Base-by-base conservation (phyloP, 2,888 invertebrate genomes). In the Pristionchus japonicus region DNA sequence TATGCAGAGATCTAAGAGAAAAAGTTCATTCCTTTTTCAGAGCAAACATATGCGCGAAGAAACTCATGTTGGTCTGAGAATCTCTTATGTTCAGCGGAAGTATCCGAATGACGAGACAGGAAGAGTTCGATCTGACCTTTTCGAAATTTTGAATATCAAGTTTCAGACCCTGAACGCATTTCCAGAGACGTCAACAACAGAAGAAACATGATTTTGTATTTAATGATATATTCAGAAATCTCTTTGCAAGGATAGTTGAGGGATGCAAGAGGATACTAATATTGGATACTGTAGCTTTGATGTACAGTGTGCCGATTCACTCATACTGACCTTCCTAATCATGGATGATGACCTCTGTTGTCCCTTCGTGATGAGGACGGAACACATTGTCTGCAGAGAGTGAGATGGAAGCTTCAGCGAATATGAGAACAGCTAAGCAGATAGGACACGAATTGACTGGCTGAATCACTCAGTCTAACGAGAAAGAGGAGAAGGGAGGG, bases 401-500 rank as follows among this genome's bases (percentile, higher is more conserved):
- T 27, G 40, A 13, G 70, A 74, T 13, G 17, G 74, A 11, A 20
- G 40, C 37, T 37, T 40, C 23, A 40, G 74, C 67, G 67, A 57
- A 57, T 57, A 67, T 31, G 64, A 31, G 64, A 67, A 67, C 31
- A 20, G 27, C n/a, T n/a, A n/a, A n/a, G n/a, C n/a, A n/a, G n/a
- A n/a, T n/a, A n/a, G 23, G 23, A 57, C 34, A 23, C 70, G 77
- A 64, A 31, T n/a, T n/a, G 74, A 74, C 43, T 40, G 74, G 23
- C 52, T n/a, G 77, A 77, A 43, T 77, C 77, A 77, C 77, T 77
- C 37, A 34, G 77, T 31, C 43, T 47, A 77, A 77, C 40, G 43
- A 47, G 77, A 77, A 77, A 40, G 9, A 47, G 31, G n/a, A 47
- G 37, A 74, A 31, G 23, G 40, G 40, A 40, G 20, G 31, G 64